A percentile compares a stretch with the other conserved stretches of the same genome.
These are phyloP conservation scores for Euborellia annulipes DNA, from an alignment of 1,140 invertebrate species.

Conservation along the genomic window DNA sequence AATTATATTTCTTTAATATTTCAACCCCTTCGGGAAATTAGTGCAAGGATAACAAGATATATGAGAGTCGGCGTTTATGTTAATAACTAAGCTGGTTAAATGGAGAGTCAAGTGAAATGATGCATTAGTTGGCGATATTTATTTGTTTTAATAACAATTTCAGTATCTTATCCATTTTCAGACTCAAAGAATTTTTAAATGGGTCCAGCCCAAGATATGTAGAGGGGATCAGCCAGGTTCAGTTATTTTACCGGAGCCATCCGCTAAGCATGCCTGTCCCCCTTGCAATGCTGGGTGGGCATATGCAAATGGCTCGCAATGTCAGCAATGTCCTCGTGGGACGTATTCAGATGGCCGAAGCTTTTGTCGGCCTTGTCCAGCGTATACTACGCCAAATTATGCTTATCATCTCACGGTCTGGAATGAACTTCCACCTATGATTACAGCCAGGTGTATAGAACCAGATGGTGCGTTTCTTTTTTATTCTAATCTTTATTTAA, in stretches of 20 bases:
- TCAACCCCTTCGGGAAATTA: too few species aligned
- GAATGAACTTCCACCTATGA: slow-evolving; percentile 32
- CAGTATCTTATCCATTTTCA: slow-evolving; percentile 10
- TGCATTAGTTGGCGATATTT: too few species aligned
- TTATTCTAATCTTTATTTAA: too few species aligned
- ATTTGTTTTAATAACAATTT: not conserved
- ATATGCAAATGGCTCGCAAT: slow-evolving; percentile 23
- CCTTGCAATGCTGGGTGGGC: slow-evolving; percentile 41
- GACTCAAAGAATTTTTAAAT: slow-evolving; percentile 32
- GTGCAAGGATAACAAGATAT: too few species aligned
- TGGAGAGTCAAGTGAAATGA: too few species aligned
- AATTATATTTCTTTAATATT: too few species aligned
- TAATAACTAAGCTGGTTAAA: too few species aligned
- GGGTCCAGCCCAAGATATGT: slow-evolving; percentile 39
- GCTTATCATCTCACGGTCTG: slow-evolving; percentile 36
- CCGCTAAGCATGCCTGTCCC: slow-evolving; percentile 27
- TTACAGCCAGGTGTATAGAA: slow-evolving; percentile 32
- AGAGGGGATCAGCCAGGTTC: slow-evolving; percentile 24
- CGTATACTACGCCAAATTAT: slow-evolving; percentile 35
- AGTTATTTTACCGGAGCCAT: slow-evolving; percentile 26
- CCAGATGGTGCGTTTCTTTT: slow-evolving; percentile 22
- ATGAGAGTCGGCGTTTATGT: too few species aligned
- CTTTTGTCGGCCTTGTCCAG: slow-evolving; percentile 34
- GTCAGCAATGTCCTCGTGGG: slow-evolving; percentile 26
- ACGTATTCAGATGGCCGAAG: slow-evolving; percentile 23